Base-by-base conservation (phyloP, 2,797 vertebrate genomes). In the Coranthus polyacanthus region DNA sequence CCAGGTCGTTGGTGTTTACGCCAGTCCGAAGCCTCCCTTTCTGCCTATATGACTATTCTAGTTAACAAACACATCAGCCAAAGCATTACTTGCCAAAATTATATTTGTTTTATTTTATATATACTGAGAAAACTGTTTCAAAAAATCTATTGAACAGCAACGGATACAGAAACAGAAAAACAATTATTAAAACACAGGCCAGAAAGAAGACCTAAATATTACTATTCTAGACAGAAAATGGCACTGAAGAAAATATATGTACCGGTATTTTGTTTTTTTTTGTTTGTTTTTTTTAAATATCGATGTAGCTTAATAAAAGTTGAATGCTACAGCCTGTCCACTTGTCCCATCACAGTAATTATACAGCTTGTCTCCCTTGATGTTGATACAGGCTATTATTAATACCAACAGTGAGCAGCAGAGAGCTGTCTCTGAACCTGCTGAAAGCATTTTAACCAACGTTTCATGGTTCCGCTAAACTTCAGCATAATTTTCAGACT, bases 391-490 rank as follows among this genome's bases (percentile, higher is more conserved):
- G 56, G 16, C 9, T 46, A 44, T 49, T 47, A 6, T 32, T 64
- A 39, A 49, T 57, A 38, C 73, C 83, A 81, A 11, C 45, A 86
- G 83, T 64, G 73, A 78, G 86, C 79, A 83, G 86, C 71, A 86
- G 62, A 78, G 77, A 1, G 6, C 68, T 58, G 12, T 54, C 6
- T 43, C 29, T 68, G 9, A 37, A 13, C 8, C 1, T 43, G 11
- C 0, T 12, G 2, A 44, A 16, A 18, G 9, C 0, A 3, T 34
- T 49, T 61, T 16, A 7, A 16, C 4, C 5, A 9, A 2, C 0
- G 12, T 63, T 46, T 57, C 34, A 61, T 45, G 22, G 17, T 45
- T 65, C 5, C 37, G 24, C 51, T 38, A 12, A 39, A 50, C 18
- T 46, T 44, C 2, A 75, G 22, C 34, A 42, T 68, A 10, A 32